phyloP scores from a whole-genome alignment of 2,797 vertebrate genomes.

The Enteromius thamalakanensis region DNA sequence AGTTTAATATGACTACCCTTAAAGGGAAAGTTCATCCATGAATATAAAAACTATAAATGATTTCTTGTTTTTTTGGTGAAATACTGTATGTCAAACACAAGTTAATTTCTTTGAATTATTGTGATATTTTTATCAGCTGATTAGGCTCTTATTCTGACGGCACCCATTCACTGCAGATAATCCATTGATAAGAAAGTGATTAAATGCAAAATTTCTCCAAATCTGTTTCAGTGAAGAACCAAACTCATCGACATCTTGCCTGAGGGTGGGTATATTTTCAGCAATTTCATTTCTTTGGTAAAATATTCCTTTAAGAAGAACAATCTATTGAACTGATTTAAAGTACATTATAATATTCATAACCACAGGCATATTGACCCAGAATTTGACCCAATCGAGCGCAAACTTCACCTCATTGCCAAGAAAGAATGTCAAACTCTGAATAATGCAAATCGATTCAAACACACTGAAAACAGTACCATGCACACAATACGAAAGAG shows the following conservation, averaged over 20 bases:
- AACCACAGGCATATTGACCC: neutral
- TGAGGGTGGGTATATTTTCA: neutral
- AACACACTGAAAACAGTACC: neutral
- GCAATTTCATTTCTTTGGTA: neutral
- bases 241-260: neutral
- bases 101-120: neutral
- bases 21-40: neutral
- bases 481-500: neutral
- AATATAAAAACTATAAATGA: neutral
- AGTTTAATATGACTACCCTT: neutral
- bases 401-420: neutral
- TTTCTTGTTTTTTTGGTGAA: neutral
- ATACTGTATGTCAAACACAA: neutral
- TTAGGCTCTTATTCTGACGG: neutral
- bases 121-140: neutral
- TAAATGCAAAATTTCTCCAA: neutral
- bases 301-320: neutral
- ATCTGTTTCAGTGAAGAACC: neutral
- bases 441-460: neutral
- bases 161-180: neutral
- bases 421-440: neutral
- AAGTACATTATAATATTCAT: slow-evolving; percentile 2
- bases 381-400: neutral
- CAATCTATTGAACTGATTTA: neutral
- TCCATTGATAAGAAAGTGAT: neutral